Evolutionary conservation across 2,888 invertebrate species (phyloP).

Genomic region (Scaptomyza flava): DNA sequence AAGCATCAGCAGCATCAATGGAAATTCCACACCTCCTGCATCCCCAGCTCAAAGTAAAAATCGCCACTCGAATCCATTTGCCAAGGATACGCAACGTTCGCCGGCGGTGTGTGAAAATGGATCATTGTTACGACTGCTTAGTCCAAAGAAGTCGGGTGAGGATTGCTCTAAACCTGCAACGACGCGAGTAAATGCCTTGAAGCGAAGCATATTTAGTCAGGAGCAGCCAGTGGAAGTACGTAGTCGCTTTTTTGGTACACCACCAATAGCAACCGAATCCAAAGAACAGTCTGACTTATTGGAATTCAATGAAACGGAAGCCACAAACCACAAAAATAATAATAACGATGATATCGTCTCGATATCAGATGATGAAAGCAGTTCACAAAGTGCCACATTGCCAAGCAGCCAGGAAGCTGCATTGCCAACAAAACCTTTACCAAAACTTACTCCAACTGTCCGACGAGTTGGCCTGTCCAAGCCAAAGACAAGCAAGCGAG

Average conservation of each 20-base stretch:
- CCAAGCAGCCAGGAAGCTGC: conserved; percentile 39
- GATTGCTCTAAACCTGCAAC: conserved; percentile 6
- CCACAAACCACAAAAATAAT: conserved; percentile 2
- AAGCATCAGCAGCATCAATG: conserved; percentile 41
- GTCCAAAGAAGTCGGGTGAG: conserved; percentile 61
- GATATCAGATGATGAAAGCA: conserved; percentile 60
- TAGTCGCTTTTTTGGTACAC: conserved; percentile 86
- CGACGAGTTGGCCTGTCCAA: conserved; percentile 69
- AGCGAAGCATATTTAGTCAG: conserved; percentile 61
- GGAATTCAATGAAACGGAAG: neutral
- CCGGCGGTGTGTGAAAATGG: conserved; percentile 66
- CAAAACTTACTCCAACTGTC: conserved; percentile 25
- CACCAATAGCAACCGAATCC: conserved; percentile 25
- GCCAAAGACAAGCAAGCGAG: conserved; percentile 32
- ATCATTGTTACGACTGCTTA: conserved; percentile 74
- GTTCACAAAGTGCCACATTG: conserved; percentile 19
- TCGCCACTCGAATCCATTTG: conserved; percentile 80
- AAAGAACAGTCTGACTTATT: conserved; percentile 42
- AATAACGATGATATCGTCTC: conserved; percentile 44
- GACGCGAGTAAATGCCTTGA: conserved; percentile 35
- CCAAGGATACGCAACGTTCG: conserved; percentile 64
- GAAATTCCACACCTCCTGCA: conserved; percentile 49
- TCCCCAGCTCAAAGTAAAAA: conserved; percentile 69
- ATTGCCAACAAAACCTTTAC: conserved; percentile 2
- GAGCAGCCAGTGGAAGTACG: conserved; percentile 84